phyloP scores from a whole-genome alignment of 1,140 invertebrate genomes.

The Argopecten irradians region DNA sequence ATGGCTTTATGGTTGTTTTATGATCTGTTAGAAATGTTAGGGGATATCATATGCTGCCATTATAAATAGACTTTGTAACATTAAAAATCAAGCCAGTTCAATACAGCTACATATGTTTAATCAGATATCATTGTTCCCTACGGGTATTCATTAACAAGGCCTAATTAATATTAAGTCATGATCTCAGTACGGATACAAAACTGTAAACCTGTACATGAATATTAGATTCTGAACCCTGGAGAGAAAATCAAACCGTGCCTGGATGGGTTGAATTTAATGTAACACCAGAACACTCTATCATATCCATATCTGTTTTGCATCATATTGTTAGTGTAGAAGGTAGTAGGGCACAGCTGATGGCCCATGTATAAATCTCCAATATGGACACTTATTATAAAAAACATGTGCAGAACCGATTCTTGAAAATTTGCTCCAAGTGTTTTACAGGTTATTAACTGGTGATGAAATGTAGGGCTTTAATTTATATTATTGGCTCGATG shows the following conservation, averaged over 20 bases:
- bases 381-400: neutral
- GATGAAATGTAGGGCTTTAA: constrained; percentile 1
- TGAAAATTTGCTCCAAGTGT: constrained; percentile 20
- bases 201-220: neutral
- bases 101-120: no score
- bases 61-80: neutral
- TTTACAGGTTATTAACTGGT: neutral
- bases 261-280: neutral
- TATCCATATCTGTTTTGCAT: neutral
- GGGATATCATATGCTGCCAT: no score
- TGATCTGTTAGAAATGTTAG: no score
- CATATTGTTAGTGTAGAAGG: neutral
- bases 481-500: neutral
- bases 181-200: neutral
- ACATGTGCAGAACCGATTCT: neutral
- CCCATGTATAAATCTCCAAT: neutral
- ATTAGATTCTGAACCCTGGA: neutral
- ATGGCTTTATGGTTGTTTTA: no score
- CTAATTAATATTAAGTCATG: no score
- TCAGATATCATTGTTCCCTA: no score
- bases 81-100: neutral
- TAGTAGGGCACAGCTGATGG: neutral
- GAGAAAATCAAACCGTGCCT: neutral
- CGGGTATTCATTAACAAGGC: no score
- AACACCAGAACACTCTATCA: neutral